A percentile compares a stretch with the other conserved stretches of the same genome.
Evolutionary conservation across 2,797 vertebrate species (phyloP).

Genomic region (Nothura maculosa): DNA sequence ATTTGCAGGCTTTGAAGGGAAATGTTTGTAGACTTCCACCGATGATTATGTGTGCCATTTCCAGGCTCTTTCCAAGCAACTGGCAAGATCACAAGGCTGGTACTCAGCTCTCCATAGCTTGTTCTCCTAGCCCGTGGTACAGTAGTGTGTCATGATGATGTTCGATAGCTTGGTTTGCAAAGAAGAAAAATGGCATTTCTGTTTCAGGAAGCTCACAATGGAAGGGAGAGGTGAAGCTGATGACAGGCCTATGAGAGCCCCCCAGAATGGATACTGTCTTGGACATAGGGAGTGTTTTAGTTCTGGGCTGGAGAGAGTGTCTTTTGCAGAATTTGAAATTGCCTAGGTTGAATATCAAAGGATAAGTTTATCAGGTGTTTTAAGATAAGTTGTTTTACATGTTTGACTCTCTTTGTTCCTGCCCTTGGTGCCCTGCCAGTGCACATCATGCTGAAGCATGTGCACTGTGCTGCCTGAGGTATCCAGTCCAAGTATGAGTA

Average conservation of each 20-base stretch:
- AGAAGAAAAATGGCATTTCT: background rate
- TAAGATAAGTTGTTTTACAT: background rate
- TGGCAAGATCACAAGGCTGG: fast-evolving
- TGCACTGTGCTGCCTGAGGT: background rate
- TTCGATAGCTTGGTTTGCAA: background rate
- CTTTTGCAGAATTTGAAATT: background rate
- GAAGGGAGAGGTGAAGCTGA: background rate
- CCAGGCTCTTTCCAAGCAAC: fast-evolving
- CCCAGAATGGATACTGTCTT: background rate
- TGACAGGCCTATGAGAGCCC: background rate
- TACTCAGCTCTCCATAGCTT: background rate
- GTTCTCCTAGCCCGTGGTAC: background rate
- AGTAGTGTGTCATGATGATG: background rate
- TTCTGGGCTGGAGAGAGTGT: background rate
- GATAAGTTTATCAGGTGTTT: background rate
- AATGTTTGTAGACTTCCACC: background rate
- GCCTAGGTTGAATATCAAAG: background rate
- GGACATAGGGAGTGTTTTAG: background rate
- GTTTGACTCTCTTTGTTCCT: background rate
- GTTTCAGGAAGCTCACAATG: background rate
- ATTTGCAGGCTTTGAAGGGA: background rate
- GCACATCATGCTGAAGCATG: background rate
- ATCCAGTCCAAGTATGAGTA: slow-evolving; percentile 30
- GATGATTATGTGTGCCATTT: background rate
- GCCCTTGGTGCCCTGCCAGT: background rate